Percentiles rank a stretch among this genome's conserved stretches.
phyloP scores from a whole-genome alignment of 64 coral and sea anemone genomes.

The Montipora efflorescens region DNA sequence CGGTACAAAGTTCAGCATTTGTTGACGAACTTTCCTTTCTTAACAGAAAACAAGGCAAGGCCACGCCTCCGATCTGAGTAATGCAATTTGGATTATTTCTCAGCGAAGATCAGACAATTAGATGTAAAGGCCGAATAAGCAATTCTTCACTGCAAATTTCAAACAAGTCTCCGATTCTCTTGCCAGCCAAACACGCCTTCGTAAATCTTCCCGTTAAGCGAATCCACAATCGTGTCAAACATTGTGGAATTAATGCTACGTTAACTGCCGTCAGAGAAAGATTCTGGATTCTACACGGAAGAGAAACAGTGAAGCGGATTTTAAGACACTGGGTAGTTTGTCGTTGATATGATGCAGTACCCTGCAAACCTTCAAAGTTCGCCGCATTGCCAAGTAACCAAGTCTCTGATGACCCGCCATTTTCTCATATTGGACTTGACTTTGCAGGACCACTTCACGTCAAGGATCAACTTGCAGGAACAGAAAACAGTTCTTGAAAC shows the following conservation, averaged over 20 bases:
- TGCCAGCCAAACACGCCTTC: slow-evolving; percentile 20
- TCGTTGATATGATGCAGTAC: background rate
- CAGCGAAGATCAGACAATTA: slow-evolving; percentile 1
- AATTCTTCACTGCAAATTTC: slow-evolving; percentile 6
- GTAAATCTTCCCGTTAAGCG: background rate
- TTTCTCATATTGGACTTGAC: slow-evolving; percentile 10
- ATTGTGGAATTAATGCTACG: background rate
- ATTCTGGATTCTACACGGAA: slow-evolving; percentile 28
- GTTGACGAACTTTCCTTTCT: slow-evolving; percentile 22
- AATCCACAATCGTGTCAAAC: background rate
- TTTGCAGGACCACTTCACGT: slow-evolving; percentile 37
- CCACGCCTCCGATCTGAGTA: slow-evolving; percentile 12
- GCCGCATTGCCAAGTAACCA: background rate
- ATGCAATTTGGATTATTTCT: slow-evolving; percentile 1
- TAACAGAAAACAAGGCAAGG: background rate
- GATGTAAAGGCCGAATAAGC: slow-evolving; percentile 1
- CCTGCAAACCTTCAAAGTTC: slow-evolving; percentile 5
- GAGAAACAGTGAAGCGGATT: slow-evolving; percentile 28
- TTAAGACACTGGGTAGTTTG: slow-evolving; percentile 26
- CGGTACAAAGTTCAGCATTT: background rate
- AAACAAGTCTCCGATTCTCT: background rate
- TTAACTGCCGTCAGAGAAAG: slow-evolving; percentile 5
- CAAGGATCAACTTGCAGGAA: background rate
- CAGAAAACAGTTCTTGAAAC: background rate
- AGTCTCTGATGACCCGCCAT: slow-evolving; percentile 27